Evolutionary conservation across 2,797 vertebrate genomes (phyloP), one percentile per base, ranked within the genome.

Genomic region (Liparis tanakae): DNA sequence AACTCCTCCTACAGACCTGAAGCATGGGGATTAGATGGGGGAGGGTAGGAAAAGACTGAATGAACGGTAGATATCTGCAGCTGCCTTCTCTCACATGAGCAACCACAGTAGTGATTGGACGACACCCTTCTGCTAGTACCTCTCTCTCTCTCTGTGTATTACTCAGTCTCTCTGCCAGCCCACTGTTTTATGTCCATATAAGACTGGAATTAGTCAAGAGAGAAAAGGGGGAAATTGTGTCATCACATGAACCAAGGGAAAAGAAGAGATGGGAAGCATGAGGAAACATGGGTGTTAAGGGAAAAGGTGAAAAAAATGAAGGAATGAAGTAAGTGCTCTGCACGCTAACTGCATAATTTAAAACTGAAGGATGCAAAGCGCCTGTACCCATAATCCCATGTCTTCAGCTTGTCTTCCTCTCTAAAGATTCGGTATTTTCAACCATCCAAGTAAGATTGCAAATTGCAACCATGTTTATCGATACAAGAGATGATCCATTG

Each of bases 261-360:
- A 66, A 79, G 3, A 5, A 73, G 59, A 50, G 41, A 65, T 17
- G n/a, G 33, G 37, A 65, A 70, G 58, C 46, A 55, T 9, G 34
- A 22, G 59, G 41, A 79, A 78, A 68, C 53, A 87, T 69, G 72
- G 54, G 67, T 63, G 46, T 82, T 86, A 51, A 50, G 75, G 55
- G 66, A 70, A 87, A 89, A 82, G 76, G 76, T 79, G 62, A 70
- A 65, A 71, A 82, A 82, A 84, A 82, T 83, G 81, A 72, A 74
- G 75, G 79, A 71, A 70, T 59, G 78, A 77, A 84, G 70, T 79
- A 82, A 84, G 88, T 76, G 87, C 78, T 84, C 67, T 78, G 81
- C 88, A 85, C 65, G 56, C 83, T 64, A 82, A 76, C 81, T 92
- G 89, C 86, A 93, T 93, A 88, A 94, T 94, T 94, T 91, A 93